These are phyloP conservation scores for Alligator mississippiensis DNA, from an alignment of 2,113 vertebrate genomes.

Conservation along the genomic window DNA sequence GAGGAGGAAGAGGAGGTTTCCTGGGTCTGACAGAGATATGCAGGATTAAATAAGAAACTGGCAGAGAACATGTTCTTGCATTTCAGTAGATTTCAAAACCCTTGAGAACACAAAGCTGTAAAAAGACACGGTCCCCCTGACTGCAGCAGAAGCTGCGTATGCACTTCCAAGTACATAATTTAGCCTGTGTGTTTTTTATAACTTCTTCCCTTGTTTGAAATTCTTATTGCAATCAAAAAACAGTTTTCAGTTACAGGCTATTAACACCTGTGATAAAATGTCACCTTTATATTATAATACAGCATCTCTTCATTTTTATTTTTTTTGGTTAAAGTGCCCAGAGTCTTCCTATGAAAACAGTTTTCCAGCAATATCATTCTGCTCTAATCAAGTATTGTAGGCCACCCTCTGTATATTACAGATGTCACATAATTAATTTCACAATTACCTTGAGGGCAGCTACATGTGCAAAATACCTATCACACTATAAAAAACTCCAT, in stretches of 20 bases:
- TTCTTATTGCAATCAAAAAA: not conserved
- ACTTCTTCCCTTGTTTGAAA: not conserved
- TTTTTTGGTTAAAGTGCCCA: not conserved
- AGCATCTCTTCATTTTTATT: not conserved
- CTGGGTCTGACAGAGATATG: not conserved
- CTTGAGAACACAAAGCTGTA: not conserved
- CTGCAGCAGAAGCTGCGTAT: not conserved
- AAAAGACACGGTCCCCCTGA: not conserved
- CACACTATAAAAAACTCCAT: no score
- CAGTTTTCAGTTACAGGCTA: not conserved
- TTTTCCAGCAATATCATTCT: not conserved
- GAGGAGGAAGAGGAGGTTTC: not conserved
- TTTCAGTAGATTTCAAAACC: slow-evolving; percentile 2
- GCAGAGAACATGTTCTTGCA: not conserved
- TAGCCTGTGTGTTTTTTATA: not conserved
- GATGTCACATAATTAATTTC: no score
- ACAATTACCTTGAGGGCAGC: no score
- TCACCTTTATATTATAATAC: not conserved
- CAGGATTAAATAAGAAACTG: not conserved
- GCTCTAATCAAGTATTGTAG: not conserved
- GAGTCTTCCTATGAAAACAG: not conserved
- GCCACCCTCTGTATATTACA: no score
- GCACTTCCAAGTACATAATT: not conserved
- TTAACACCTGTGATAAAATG: not conserved
- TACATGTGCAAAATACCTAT: no score